phyloP scores from a whole-genome alignment of 1,140 invertebrate genomes.

The Atopsyche davidsoni region DNA sequence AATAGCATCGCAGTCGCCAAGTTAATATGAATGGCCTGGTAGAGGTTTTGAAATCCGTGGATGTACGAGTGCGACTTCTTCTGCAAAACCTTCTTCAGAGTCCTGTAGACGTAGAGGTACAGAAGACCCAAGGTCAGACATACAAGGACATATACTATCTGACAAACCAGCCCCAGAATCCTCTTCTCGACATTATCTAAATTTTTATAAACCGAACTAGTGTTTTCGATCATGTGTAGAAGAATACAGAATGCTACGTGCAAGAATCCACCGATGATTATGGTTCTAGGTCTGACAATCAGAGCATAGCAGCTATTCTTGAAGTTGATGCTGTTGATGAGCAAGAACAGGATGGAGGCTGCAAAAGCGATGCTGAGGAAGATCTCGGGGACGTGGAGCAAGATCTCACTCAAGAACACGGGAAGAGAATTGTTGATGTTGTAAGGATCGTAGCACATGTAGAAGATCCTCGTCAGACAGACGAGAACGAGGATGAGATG shows the following conservation, averaged over 20 bases:
- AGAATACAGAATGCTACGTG: slow-evolving; percentile 72
- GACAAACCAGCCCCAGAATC: slow-evolving; percentile 69
- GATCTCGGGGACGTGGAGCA: slow-evolving; percentile 76
- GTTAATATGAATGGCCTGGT: slow-evolving; percentile 78
- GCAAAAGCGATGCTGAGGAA: slow-evolving; percentile 80
- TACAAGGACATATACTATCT: slow-evolving; percentile 73
- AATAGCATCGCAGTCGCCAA: slow-evolving; percentile 78
- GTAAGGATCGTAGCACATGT: slow-evolving; percentile 85
- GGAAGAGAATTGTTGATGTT: slow-evolving; percentile 73
- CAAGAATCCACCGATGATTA: slow-evolving; percentile 64
- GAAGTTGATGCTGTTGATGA: slow-evolving; percentile 64
- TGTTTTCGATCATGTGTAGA: slow-evolving; percentile 68
- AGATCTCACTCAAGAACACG: slow-evolving; percentile 70
- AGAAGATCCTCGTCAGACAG: slow-evolving; percentile 74
- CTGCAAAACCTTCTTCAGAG: slow-evolving; percentile 57
- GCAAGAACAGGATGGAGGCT: slow-evolving; percentile 74
- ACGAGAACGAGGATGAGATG: slow-evolving; percentile 74
- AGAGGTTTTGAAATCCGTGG: slow-evolving; percentile 60
- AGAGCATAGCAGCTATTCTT: slow-evolving; percentile 59
- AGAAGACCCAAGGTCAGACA: slow-evolving; percentile 73
- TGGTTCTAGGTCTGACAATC: slow-evolving; percentile 65
- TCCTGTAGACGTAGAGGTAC: slow-evolving; percentile 77
- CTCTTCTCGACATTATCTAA: slow-evolving; percentile 46
- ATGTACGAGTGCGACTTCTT: slow-evolving; percentile 63
- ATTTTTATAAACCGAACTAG: slow-evolving; percentile 42